Percentiles rank a stretch among this genome's conserved stretches.
phyloP scores from a whole-genome alignment of 2,888 invertebrate species.

The Aplocera efformata region DNA sequence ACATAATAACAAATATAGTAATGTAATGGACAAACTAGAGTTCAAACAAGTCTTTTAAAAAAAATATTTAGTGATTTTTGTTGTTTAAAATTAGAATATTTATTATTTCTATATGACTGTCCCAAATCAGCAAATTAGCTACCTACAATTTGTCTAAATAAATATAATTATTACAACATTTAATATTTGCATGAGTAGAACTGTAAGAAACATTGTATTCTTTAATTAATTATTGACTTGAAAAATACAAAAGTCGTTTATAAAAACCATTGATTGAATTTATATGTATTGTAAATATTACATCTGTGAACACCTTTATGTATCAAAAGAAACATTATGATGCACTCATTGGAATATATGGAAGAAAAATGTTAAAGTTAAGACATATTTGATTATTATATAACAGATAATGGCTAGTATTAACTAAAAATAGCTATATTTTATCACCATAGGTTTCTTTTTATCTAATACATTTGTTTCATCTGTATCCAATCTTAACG shows the following conservation, averaged over 20 bases:
- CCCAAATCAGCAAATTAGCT: constrained; percentile 61
- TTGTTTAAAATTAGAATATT: constrained; percentile 2
- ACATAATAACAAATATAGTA: constrained; percentile 42
- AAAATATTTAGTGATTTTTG: constrained; percentile 18
- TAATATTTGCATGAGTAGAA: constrained; percentile 17
- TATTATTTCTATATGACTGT: constrained; percentile 40
- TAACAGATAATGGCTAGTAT: constrained; percentile 29
- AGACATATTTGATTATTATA: no score
- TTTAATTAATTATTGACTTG: constrained; percentile 9
- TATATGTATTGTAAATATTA: constrained; percentile 21
- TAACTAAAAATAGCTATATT: constrained; percentile 32
- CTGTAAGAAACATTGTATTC: constrained; percentile 4
- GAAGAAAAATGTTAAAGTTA: no score
- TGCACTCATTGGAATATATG: no score
- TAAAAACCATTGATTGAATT: constrained; percentile 4
- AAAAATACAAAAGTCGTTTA: constrained; percentile 9
- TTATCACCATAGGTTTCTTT: constrained; percentile 31
- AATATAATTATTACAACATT: constrained; percentile 26
- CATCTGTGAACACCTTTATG: constrained; percentile 37
- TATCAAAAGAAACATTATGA: constrained; percentile 22
- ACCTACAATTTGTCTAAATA: constrained; percentile 55
- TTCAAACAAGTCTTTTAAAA: constrained; percentile 32
- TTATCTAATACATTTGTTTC: constrained; percentile 30
- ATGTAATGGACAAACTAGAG: constrained; percentile 40
- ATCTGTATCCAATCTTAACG: constrained; percentile 22